These are phyloP conservation scores for Herminia tarsipennalis DNA, from an alignment of 2,888 invertebrate species.

Conservation along the genomic window DNA sequence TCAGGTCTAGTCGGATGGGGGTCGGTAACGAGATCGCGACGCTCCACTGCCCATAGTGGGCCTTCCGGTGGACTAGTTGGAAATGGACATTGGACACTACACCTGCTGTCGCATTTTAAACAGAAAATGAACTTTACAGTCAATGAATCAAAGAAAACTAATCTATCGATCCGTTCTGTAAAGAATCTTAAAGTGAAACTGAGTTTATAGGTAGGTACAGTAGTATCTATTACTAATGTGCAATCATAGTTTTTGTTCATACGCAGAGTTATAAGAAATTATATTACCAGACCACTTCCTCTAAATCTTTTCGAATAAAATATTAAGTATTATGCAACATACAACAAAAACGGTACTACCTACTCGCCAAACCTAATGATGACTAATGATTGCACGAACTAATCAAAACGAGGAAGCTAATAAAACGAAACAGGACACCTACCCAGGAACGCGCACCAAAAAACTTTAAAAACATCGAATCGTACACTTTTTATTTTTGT, in stretches of 20 bases:
- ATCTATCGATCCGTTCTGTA: background rate
- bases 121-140: background rate
- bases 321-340: conserved; percentile 13
- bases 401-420: conserved; percentile 62
- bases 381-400: conserved; percentile 51
- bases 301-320: conserved; percentile 15
- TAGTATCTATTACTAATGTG: background rate
- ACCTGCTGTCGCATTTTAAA: conserved; percentile 55
- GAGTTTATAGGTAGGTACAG: too few species aligned
- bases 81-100: conserved; percentile 45
- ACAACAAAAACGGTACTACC: conserved; percentile 34
- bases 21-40: conserved; percentile 69
- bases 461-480: conserved; percentile 64
- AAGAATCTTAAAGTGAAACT: too few species aligned
- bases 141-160: background rate
- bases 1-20: conserved; percentile 58
- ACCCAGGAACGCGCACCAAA: conserved; percentile 59
- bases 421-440: conserved; percentile 63
- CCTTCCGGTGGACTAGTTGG: conserved; percentile 66
- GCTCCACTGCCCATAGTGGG: conserved; percentile 66
- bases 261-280: background rate
- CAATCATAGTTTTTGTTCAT: background rate
- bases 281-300: conserved; percentile 1
- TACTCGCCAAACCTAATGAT: conserved; percentile 44
- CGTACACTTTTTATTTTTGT: conserved; percentile 65